Evolutionary conservation across 2,888 invertebrate genomes (phyloP).

Genomic region (Cartodere bifasciata): DNA sequence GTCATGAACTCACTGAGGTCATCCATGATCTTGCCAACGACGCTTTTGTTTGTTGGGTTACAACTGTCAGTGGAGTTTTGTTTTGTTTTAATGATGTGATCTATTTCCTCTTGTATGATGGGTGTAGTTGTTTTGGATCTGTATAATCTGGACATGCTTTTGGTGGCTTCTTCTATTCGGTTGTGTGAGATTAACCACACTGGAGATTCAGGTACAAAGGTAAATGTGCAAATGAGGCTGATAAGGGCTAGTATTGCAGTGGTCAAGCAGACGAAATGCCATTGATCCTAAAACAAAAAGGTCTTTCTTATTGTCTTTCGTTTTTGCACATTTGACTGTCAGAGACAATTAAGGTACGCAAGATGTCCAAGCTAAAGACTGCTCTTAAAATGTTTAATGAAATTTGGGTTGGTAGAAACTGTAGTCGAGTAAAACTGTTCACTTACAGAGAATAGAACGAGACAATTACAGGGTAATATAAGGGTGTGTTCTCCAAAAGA

Average conservation of each 20-base stretch:
- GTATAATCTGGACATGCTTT: constrained; percentile 32
- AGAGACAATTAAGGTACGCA: no score
- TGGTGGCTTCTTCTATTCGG: constrained; percentile 36
- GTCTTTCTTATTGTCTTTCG: no score
- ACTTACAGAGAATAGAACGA: no score
- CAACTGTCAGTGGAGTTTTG: background rate
- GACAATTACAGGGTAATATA: no score
- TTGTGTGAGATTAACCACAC: constrained; percentile 39
- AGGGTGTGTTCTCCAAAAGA: no score
- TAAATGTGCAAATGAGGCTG: constrained; percentile 30
- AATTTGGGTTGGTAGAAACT: no score
- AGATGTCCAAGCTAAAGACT: no score
- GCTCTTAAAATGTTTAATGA: no score
- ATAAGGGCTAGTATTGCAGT: constrained; percentile 34
- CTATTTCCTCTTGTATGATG: constrained; percentile 23
- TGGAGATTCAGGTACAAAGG: constrained; percentile 42
- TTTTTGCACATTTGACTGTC: no score
- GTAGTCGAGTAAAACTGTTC: no score
- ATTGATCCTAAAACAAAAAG: constrained; percentile 32
- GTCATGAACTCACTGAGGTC: no score
- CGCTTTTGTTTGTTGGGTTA: constrained; percentile 18
- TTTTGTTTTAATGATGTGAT: constrained; percentile 20
- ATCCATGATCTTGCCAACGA: constrained; percentile 17
- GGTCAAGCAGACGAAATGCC: constrained; percentile 35
- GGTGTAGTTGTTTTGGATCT: constrained; percentile 28